Evolutionary conservation across 1,140 invertebrate species (phyloP).

Genomic region (Diorhabda sublineata): DNA sequence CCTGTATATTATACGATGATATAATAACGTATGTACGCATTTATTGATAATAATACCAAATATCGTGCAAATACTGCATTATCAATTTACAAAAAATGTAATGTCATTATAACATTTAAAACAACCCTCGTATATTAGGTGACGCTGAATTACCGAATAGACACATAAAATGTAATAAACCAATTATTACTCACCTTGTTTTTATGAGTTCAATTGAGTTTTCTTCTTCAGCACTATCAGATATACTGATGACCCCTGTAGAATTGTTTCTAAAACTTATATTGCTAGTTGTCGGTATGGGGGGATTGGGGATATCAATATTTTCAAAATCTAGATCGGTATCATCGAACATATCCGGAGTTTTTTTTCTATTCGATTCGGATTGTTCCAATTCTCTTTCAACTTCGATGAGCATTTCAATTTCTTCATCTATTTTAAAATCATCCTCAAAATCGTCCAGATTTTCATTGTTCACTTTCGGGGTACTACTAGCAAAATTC

Average conservation of each 20-base stretch:
- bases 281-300: not conserved
- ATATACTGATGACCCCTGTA: not conserved
- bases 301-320: not conserved
- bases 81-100: slow-evolving; percentile 34
- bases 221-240: not conserved
- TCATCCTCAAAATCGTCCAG: slow-evolving; percentile 22
- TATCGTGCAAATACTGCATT: slow-evolving; percentile 18
- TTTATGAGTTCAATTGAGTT: not conserved
- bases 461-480: not conserved
- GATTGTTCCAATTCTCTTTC: slow-evolving; percentile 23
- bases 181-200: not conserved
- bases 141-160: slow-evolving; percentile 6
- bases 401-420: slow-evolving; percentile 30
- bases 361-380: slow-evolving; percentile 14
- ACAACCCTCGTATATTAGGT: slow-evolving; percentile 16
- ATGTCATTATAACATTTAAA: slow-evolving; percentile 32
- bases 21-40: too few species aligned
- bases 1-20: too few species aligned
- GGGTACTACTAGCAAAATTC: not conserved
- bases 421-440: slow-evolving; percentile 25
- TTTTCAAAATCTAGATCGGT: slow-evolving; percentile 25
- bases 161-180: not conserved
- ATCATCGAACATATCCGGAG: slow-evolving; percentile 34
- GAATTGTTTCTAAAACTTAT: not conserved
- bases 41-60: too few species aligned